Conservation (phyloP, 2,797 vertebrate species). For the Tauraco hartlaubi region DNA sequence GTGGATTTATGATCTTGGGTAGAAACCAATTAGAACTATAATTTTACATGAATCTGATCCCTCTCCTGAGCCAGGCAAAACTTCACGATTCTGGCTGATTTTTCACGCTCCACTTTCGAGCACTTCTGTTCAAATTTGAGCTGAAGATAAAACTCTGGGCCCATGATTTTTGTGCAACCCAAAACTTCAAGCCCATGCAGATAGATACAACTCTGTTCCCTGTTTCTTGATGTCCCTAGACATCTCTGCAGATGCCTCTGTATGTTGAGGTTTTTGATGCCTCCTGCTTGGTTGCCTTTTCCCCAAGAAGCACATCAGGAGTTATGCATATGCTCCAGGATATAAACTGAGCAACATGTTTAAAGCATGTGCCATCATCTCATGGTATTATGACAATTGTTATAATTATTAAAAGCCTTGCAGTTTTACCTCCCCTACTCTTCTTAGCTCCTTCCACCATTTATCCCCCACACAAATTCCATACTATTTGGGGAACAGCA, state of each 20-base stretch:
- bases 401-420: neutral
- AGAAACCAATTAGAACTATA: slow-evolving; percentile 66
- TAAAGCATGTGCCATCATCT: neutral
- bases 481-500: neutral
- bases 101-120: slow-evolving; percentile 38
- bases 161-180: neutral
- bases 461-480: fast-evolving
- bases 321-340: neutral
- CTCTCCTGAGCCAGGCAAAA: slow-evolving; percentile 67
- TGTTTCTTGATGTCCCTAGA: neutral
- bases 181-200: neutral
- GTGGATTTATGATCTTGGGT: slow-evolving; percentile 70
- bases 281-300: neutral
- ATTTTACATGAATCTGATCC: slow-evolving; percentile 61
- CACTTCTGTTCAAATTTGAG: neutral
- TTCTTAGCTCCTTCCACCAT: neutral
- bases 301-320: neutral
- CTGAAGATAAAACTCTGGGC: neutral
- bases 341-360: neutral
- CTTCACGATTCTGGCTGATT: slow-evolving; percentile 57
- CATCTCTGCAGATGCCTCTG: neutral
- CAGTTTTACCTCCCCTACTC: neutral
- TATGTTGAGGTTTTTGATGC: neutral
- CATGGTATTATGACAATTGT: neutral
- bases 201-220: neutral